Percentiles rank a stretch among this genome's conserved stretches.
phyloP scores from a whole-genome alignment of 2,797 vertebrate genomes.

The Gorsachius magnificus region DNA sequence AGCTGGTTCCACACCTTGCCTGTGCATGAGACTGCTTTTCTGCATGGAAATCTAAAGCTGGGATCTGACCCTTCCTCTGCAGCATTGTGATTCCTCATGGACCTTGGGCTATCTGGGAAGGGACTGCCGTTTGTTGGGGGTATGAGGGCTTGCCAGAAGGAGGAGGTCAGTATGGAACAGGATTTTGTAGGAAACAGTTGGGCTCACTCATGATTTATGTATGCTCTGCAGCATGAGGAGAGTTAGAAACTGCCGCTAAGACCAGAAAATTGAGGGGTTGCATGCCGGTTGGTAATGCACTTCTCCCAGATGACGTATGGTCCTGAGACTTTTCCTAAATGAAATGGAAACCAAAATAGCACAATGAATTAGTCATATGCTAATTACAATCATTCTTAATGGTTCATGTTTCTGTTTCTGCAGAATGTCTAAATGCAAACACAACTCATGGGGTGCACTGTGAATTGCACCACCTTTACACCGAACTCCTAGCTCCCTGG shows the following conservation, averaged over 20 bases:
- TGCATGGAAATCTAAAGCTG: background rate
- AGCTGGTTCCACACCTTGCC: background rate
- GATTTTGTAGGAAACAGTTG: background rate
- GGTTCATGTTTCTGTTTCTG: background rate
- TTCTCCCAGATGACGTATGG: background rate
- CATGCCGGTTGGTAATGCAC: background rate
- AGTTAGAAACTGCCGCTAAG: background rate
- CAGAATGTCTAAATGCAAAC: background rate
- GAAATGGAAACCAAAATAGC: background rate
- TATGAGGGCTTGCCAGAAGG: background rate
- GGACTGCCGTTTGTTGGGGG: background rate
- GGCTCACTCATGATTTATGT: background rate
- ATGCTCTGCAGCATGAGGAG: background rate
- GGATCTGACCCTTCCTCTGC: background rate
- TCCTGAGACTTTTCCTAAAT: background rate
- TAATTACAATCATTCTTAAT: background rate
- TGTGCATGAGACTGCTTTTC: background rate
- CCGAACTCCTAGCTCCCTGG: background rate
- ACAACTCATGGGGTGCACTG: rapidly evolving
- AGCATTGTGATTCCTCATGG: background rate
- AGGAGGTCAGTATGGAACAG: background rate
- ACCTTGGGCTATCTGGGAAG: background rate
- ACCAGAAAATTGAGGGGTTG: background rate
- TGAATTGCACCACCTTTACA: background rate
- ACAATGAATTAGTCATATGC: background rate